Percentiles rank a stretch among this genome's conserved stretches.
phyloP scores from a whole-genome alignment of 1,140 invertebrate genomes.

The Cheumatopsyche charites region DNA sequence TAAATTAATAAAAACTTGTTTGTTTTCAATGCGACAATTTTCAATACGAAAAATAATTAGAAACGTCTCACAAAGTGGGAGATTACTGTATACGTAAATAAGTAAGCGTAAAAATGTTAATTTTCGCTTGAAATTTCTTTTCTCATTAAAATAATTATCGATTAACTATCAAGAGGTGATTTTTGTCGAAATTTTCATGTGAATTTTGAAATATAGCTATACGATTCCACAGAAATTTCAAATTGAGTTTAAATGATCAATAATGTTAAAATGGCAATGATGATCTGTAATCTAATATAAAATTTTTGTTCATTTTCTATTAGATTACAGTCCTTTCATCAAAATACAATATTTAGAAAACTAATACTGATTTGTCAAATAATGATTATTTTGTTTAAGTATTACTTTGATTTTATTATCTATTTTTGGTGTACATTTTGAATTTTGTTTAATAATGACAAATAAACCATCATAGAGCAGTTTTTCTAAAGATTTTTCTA shows the following conservation, averaged over 20 bases:
- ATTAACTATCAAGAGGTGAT: not conserved
- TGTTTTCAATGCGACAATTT: too few species aligned
- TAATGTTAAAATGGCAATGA: not conserved
- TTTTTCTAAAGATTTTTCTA: slow-evolving; percentile 29
- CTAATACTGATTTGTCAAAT: not conserved
- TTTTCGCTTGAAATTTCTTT: too few species aligned
- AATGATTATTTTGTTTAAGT: not conserved
- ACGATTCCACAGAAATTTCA: not conserved
- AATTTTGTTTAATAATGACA: not conserved
- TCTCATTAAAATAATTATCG: not conserved
- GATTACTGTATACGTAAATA: slow-evolving; percentile 4
- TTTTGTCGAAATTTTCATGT: slow-evolving; percentile 4
- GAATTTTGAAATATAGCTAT: slow-evolving; percentile 1
- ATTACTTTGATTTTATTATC: slow-evolving; percentile 7
- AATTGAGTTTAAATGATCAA: slow-evolving; percentile 9
- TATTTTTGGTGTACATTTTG: slow-evolving; percentile 22
- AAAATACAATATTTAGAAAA: not conserved
- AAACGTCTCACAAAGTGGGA: not conserved
- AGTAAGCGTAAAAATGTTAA: too few species aligned
- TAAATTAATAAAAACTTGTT: too few species aligned
- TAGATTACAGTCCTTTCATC: not conserved
- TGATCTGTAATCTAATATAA: not conserved
- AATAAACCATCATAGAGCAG: slow-evolving; percentile 33
- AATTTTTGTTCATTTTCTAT: not conserved
- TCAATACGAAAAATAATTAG: too few species aligned